These are phyloP conservation scores for Gari tellinella DNA, from an alignment of 2,888 invertebrate species.

Conservation along the genomic window DNA sequence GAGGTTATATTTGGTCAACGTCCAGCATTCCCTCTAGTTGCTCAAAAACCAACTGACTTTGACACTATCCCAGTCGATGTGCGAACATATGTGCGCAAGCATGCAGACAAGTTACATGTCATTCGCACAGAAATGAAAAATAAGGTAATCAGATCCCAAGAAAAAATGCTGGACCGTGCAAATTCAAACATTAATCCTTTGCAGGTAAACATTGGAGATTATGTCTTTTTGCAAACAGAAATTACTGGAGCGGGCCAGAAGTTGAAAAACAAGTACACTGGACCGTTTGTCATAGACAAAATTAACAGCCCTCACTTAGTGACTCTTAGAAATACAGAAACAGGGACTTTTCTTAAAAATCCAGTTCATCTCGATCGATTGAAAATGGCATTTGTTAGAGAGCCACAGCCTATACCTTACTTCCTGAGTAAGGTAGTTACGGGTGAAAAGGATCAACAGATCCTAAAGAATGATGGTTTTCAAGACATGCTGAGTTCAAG, in stretches of 20 bases:
- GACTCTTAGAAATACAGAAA: slow-evolving; percentile 5
- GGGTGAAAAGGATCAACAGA: background rate
- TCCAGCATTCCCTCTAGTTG: no score
- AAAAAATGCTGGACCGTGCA: slow-evolving; percentile 15
- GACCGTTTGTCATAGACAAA: slow-evolving; percentile 16
- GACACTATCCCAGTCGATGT: no score
- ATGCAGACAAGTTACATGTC: no score
- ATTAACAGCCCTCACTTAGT: slow-evolving; percentile 16
- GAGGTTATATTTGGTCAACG: no score
- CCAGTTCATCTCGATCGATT: slow-evolving; percentile 21
- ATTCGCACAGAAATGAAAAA: no score
- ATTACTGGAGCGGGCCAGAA: slow-evolving; percentile 13
- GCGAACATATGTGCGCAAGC: no score
- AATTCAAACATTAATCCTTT: slow-evolving; percentile 16
- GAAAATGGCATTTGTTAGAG: slow-evolving; percentile 13
- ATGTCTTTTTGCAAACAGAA: slow-evolving; percentile 17
- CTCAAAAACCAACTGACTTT: no score
- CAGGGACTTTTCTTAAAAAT: background rate
- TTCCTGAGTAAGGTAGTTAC: slow-evolving; percentile 4
- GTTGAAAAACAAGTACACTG: slow-evolving; percentile 8
- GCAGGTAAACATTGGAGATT: slow-evolving; percentile 13
- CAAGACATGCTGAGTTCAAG: background rate
- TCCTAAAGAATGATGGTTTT: no score
- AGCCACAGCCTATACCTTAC: slow-evolving; percentile 9
- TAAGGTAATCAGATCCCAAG: no score